phyloP scores from a whole-genome alignment of 2,888 invertebrate species.

The Alitta virens region DNA sequence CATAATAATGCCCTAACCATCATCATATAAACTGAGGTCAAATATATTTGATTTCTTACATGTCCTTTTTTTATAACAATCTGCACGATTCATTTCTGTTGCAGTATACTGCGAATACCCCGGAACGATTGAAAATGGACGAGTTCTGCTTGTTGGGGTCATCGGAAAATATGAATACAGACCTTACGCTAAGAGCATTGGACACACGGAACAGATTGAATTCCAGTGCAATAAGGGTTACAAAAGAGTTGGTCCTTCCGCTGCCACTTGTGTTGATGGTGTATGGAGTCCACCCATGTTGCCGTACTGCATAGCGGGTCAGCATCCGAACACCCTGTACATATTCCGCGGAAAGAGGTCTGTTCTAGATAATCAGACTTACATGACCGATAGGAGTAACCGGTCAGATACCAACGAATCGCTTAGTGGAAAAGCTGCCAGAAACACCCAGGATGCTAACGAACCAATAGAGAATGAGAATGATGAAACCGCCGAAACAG shows the following conservation, averaged over 20 bases:
- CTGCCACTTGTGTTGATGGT: slow-evolving; percentile 91
- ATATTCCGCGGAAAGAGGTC: slow-evolving; percentile 25
- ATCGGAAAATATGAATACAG: slow-evolving; percentile 95
- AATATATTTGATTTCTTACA: too few relatives aligned
- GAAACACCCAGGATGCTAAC: too few relatives aligned
- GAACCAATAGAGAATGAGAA: too few relatives aligned
- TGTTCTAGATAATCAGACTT: neutral
- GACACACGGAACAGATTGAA: slow-evolving; percentile 46
- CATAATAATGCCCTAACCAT: too few relatives aligned
- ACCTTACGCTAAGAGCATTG: slow-evolving; percentile 70
- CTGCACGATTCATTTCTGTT: too few relatives aligned
- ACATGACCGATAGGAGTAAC: too few relatives aligned
- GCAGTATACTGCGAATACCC: slow-evolving; percentile 65
- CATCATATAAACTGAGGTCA: too few relatives aligned
- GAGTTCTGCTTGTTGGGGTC: slow-evolving; percentile 86
- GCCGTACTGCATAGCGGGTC: slow-evolving; percentile 26
- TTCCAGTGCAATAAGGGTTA: slow-evolving; percentile 61
- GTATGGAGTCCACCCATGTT: slow-evolving; percentile 83
- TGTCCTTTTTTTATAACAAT: too few relatives aligned
- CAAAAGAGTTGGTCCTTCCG: slow-evolving; percentile 79
- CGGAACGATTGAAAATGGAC: slow-evolving; percentile 83
- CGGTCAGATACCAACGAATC: too few relatives aligned
- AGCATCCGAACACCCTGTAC: slow-evolving; percentile 28
- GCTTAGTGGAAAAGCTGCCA: too few relatives aligned
- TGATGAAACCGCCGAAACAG: too few relatives aligned